Evolutionary conservation across 2,797 vertebrate genomes (phyloP).

Genomic region (Aulostomus chinensis): DNA sequence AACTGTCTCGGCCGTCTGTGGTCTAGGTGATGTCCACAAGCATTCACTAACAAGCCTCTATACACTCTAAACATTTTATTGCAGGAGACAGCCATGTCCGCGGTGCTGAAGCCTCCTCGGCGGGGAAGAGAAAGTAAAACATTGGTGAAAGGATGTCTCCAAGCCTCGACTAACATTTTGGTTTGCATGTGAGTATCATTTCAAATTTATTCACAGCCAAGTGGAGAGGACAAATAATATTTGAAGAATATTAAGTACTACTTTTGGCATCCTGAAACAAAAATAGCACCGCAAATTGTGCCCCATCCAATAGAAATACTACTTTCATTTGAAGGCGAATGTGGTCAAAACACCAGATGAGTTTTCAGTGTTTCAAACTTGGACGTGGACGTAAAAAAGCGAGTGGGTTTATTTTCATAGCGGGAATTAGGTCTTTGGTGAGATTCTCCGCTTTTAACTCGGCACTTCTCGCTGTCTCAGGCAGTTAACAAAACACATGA

Average conservation of each 20-base stretch:
- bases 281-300: background rate
- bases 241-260: background rate
- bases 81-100: conserved; percentile 66
- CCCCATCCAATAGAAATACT: background rate
- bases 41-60: conserved; percentile 68
- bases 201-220: background rate
- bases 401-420: conserved; percentile 41
- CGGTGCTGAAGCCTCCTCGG: conserved; percentile 26
- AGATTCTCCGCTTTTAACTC: no score
- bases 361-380: conserved; percentile 8
- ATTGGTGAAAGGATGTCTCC: conserved; percentile 22
- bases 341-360: conserved; percentile 10
- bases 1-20: conserved; percentile 79
- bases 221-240: background rate
- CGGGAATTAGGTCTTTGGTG: conserved; percentile 24
- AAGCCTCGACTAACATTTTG: conserved; percentile 4
- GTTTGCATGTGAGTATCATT: conserved; percentile 45
- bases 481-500: background rate
- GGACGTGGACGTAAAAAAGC: conserved; percentile 24
- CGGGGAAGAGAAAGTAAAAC: conserved; percentile 15
- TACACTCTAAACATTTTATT: conserved; percentile 75
- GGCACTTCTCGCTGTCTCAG: no score
- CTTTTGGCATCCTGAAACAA: background rate
- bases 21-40: conserved; percentile 68
- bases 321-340: conserved; percentile 5